Conservation (phyloP, 2,797 vertebrate genomes). For the Todus mexicanus region DNA sequence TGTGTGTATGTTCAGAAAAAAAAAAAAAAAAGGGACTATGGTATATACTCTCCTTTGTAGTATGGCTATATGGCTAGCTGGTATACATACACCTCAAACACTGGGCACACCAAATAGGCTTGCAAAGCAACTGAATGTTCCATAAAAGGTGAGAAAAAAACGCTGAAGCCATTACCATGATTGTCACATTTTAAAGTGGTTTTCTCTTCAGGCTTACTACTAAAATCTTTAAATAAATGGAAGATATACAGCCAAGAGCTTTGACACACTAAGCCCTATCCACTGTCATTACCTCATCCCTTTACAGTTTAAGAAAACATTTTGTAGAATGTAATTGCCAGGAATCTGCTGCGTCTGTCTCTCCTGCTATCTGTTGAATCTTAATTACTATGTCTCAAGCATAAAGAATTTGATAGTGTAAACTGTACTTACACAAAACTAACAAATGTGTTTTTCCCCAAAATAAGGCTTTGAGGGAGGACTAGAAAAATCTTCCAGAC, state of each 20-base stretch:
- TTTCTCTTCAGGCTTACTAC: neutral
- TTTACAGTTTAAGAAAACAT: neutral
- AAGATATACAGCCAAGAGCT: neutral
- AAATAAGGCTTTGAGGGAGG: neutral
- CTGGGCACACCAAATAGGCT: neutral
- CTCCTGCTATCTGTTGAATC: neutral
- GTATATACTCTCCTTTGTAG: too few species aligned
- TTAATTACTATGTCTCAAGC: neutral
- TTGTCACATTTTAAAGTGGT: neutral
- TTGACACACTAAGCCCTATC: neutral
- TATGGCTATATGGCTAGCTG: too few species aligned
- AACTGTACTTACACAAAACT: neutral
- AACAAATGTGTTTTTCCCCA: neutral
- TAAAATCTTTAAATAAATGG: neutral
- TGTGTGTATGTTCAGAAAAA: neutral
- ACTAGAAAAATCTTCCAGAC: neutral
- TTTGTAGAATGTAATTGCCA: neutral
- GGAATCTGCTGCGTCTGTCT: neutral
- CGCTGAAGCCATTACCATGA: too few species aligned
- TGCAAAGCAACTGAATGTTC: neutral
- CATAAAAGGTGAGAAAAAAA: neutral
- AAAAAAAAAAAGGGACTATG: too few species aligned
- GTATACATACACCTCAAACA: neutral
- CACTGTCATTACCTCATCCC: neutral
- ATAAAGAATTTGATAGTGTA: neutral